A percentile compares a stretch with the other conserved stretches of the same genome.
Evolutionary conservation across 1,140 invertebrate genomes (phyloP).

Genomic region (Choristoneura fumiferana): DNA sequence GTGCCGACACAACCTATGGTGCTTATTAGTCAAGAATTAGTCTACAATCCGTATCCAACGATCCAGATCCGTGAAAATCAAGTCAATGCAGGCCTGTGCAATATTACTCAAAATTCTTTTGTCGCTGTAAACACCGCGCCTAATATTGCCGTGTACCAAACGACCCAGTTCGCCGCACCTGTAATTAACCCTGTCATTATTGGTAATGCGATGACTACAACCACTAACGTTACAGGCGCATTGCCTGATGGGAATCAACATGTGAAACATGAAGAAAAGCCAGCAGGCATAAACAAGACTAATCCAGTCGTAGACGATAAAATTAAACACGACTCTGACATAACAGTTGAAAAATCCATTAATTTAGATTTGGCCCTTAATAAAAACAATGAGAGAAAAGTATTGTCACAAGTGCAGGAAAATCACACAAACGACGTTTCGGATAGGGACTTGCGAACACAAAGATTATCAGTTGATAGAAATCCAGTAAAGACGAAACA

Average conservation of each 20-base stretch:
- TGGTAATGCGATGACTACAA: conserved; percentile 27
- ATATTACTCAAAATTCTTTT: conserved; percentile 24
- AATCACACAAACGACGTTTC: conserved; percentile 21
- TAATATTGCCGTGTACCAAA: conserved; percentile 41
- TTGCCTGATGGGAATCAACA: neutral
- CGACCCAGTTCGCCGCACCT: conserved; percentile 37
- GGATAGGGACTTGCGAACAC: conserved; percentile 20
- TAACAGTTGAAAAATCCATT: neutral
- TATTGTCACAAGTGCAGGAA: conserved; percentile 38
- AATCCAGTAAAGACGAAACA: conserved; percentile 21
- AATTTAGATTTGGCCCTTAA: conserved; percentile 26
- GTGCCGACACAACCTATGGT: conserved; percentile 33
- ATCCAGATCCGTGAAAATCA: conserved; percentile 24
- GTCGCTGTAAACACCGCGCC: conserved; percentile 36
- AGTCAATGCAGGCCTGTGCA: conserved; percentile 20
- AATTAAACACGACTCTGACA: no score
- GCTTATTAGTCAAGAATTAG: conserved; percentile 41
- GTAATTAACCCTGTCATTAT: conserved; percentile 41
- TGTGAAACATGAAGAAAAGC: no score
- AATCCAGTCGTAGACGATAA: no score
- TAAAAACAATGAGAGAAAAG: conserved; percentile 35
- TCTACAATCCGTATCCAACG: conserved; percentile 37
- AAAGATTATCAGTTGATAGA: conserved; percentile 2
- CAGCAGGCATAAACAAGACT: no score
- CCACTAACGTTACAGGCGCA: neutral